phyloP scores from a whole-genome alignment of 2,797 vertebrate species.

The Mormyrus hasselquistii region DNA sequence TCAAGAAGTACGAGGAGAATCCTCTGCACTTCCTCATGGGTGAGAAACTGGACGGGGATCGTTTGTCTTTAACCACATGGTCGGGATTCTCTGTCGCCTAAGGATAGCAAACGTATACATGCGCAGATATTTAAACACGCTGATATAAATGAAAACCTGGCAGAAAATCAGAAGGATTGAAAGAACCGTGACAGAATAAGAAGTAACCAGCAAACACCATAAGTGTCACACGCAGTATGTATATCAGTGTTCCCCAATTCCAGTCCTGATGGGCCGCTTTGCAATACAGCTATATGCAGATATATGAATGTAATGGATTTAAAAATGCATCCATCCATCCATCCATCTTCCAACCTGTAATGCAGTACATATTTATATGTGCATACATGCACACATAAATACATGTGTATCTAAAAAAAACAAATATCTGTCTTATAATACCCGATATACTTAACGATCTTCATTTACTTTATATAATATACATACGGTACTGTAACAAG shows the following conservation, averaged over 20 bases:
- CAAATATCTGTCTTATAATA: neutral
- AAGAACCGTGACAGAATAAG: neutral
- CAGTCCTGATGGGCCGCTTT: neutral
- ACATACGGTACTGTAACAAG: neutral
- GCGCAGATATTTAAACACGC: neutral
- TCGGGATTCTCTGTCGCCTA: neutral
- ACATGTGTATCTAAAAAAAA: neutral
- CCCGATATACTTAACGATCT: neutral
- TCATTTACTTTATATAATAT: neutral
- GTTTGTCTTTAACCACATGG: neutral
- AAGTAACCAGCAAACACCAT: neutral
- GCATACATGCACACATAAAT: neutral
- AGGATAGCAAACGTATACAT: neutral
- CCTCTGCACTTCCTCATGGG: slow-evolving; percentile 97
- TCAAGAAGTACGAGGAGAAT: slow-evolving; percentile 87
- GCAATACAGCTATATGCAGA: neutral
- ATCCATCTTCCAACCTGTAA: neutral
- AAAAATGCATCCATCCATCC: neutral
- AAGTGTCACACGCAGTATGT: neutral
- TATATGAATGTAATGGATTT: neutral
- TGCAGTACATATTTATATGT: neutral
- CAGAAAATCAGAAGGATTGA: neutral
- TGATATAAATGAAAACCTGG: neutral
- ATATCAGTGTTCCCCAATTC: neutral
- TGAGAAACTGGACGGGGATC: slow-evolving; percentile 45